Evolutionary conservation across 2,888 invertebrate genomes (phyloP).

Genomic region (Podabrus alpinus): DNA sequence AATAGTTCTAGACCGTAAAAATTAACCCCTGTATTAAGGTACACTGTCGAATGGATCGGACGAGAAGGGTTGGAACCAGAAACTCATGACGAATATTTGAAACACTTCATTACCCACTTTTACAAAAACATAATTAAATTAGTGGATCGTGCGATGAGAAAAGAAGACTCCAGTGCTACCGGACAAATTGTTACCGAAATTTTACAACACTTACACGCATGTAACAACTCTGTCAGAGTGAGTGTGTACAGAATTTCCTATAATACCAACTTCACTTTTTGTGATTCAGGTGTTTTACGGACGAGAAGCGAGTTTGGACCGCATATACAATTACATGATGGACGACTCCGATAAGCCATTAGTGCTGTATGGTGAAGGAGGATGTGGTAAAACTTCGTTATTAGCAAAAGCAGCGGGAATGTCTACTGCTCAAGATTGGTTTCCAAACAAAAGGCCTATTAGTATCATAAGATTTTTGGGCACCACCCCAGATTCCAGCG

Average conservation of each 20-base stretch:
- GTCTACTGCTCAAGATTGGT: slow-evolving; percentile 72
- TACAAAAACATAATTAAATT: slow-evolving; percentile 90
- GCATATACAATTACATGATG: slow-evolving; percentile 81
- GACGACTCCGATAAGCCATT: slow-evolving; percentile 85
- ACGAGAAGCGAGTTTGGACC: slow-evolving; percentile 80
- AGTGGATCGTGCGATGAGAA: slow-evolving; percentile 93
- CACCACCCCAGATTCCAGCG: slow-evolving; percentile 96
- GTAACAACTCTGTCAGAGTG: slow-evolving; percentile 88
- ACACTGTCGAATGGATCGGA: slow-evolving; percentile 96
- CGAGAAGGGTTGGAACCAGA: slow-evolving; percentile 91
- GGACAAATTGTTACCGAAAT: slow-evolving; percentile 94
- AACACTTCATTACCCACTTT: slow-evolving; percentile 92
- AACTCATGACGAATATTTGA: slow-evolving; percentile 91
- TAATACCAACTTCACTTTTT: background rate
- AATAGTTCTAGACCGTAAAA: too few species aligned
- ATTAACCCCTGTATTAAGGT: slow-evolving; percentile 46
- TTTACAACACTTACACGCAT: slow-evolving; percentile 92
- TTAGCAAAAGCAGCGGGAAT: slow-evolving; percentile 89
- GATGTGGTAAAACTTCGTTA: slow-evolving; percentile 96
- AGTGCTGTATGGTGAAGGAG: slow-evolving; percentile 92
- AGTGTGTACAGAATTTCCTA: background rate
- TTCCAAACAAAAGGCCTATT: slow-evolving; percentile 75
- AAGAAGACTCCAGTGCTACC: slow-evolving; percentile 92
- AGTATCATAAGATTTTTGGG: slow-evolving; percentile 92
- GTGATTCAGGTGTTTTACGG: slow-evolving; percentile 81